phyloP scores from a whole-genome alignment of 2,113 vertebrate genomes.

The Paratilapia polleni region DNA sequence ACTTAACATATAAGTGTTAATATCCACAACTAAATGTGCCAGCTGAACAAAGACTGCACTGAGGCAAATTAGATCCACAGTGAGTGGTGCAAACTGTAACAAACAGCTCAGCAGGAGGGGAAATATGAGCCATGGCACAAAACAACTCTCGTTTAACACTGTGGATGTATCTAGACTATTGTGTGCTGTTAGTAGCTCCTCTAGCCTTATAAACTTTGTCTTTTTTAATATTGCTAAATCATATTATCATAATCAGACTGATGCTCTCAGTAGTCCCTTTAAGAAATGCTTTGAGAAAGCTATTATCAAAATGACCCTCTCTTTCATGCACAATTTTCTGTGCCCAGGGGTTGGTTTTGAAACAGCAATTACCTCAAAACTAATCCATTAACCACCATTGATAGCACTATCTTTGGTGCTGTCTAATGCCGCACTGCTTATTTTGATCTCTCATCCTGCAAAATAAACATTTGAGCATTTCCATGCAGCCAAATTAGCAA shows the following conservation, averaged over 20 bases:
- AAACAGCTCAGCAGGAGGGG: slow-evolving; percentile 59
- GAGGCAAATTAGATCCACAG: slow-evolving; percentile 1
- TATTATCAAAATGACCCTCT: slow-evolving; percentile 20
- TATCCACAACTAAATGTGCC: neutral
- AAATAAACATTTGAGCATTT: slow-evolving; percentile 26
- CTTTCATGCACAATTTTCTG: neutral
- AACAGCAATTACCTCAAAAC: slow-evolving; percentile 18
- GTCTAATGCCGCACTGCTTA: slow-evolving; percentile 4
- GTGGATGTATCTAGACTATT: slow-evolving; percentile 8
- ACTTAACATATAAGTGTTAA: neutral
- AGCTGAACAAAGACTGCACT: neutral
- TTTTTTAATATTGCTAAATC: neutral
- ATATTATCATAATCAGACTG: neutral
- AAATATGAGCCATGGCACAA: slow-evolving; percentile 57
- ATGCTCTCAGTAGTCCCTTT: slow-evolving; percentile 11
- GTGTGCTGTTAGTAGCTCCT: slow-evolving; percentile 6
- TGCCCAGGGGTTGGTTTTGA: neutral
- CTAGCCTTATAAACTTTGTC: neutral
- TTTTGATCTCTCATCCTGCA: neutral
- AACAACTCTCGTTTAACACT: slow-evolving; percentile 51
- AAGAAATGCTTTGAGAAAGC: slow-evolving; percentile 12
- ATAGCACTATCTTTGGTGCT: neutral
- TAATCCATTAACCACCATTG: slow-evolving; percentile 6
- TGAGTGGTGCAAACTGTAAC: slow-evolving; percentile 24
- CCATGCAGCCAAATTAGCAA: slow-evolving; percentile 42